Conservation (phyloP, 2,797 vertebrate species). For the Tolypeutes matacus region DNA sequence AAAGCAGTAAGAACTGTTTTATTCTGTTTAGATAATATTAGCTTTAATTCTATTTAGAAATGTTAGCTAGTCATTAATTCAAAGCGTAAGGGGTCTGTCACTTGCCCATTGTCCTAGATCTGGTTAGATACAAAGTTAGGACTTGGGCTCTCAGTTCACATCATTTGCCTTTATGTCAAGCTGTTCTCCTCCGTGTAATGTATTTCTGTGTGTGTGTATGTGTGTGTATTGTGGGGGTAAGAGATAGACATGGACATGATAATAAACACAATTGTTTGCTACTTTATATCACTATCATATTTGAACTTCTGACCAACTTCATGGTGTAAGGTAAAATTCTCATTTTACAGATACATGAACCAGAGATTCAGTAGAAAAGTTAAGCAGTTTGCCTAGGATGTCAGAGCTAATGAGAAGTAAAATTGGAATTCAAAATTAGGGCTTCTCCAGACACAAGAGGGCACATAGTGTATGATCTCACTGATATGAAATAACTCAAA, state of each 20-base stretch:
- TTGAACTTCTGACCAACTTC: conserved; percentile 23
- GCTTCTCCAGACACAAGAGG: not conserved
- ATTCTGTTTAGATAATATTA: conserved; percentile 56
- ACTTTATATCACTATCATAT: conserved; percentile 5
- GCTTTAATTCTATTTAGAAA: conserved; percentile 51
- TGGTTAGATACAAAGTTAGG: conserved; percentile 26
- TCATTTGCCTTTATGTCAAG: not conserved
- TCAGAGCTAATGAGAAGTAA: not conserved
- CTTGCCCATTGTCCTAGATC: not conserved
- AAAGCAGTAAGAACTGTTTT: conserved; percentile 15
- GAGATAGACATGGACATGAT: not conserved
- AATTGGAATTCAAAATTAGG: not conserved
- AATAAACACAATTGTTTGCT: not conserved
- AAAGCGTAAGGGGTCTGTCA: not conserved
- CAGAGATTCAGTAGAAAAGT: not conserved
- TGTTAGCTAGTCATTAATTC: conserved; percentile 11
- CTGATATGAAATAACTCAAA: too few relatives aligned
- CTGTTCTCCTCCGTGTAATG: not conserved
- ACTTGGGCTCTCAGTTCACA: not conserved
- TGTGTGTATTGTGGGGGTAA: not conserved
- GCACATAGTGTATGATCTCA: too few relatives aligned
- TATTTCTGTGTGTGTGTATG: not conserved
- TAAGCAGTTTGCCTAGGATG: not conserved
- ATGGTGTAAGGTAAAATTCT: not conserved
- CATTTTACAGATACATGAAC: not conserved